phyloP scores from a whole-genome alignment of 2,888 invertebrate species.

The Antheraea yamamai region DNA sequence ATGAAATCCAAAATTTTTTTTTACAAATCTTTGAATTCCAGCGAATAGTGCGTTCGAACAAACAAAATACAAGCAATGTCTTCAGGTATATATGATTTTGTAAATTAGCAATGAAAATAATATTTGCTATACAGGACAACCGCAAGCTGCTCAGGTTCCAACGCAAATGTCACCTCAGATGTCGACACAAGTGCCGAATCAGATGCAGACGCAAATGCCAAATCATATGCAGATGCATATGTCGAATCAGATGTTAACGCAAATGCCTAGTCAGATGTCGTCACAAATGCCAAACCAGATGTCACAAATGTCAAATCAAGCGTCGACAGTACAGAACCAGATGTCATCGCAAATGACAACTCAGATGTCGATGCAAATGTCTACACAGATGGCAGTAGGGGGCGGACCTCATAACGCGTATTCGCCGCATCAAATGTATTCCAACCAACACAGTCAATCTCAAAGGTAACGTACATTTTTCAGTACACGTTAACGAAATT shows the following conservation, averaged over 20 bases:
- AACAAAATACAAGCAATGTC: too few relatives aligned
- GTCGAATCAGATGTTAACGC: slow-evolving; percentile 11
- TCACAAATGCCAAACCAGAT: slow-evolving; percentile 30
- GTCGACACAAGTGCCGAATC: not conserved
- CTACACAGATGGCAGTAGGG: slow-evolving; percentile 19
- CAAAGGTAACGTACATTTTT: slow-evolving; percentile 45
- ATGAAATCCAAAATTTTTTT: too few relatives aligned
- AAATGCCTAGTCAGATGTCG: slow-evolving; percentile 34
- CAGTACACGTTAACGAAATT: not conserved
- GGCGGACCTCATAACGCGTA: slow-evolving; percentile 24
- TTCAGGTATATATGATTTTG: not conserved
- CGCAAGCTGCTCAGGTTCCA: not conserved
- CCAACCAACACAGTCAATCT: slow-evolving; percentile 53
- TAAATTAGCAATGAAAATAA: not conserved
- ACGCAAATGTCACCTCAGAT: slow-evolving; percentile 29
- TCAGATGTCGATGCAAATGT: slow-evolving; percentile 23
- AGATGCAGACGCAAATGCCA: slow-evolving; percentile 17
- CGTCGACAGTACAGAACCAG: slow-evolving; percentile 9
- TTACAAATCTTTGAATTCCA: too few relatives aligned
- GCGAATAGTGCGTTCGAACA: too few relatives aligned
- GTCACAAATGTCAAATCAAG: not conserved
- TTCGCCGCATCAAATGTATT: slow-evolving; percentile 46
- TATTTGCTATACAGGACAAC: not conserved
- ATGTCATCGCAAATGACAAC: slow-evolving; percentile 5
- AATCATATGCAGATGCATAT: slow-evolving; percentile 16